Evolutionary conservation across 2,888 invertebrate species (phyloP), one percentile per base, ranked within the genome.

Genomic region (Emmelina monodactyla): DNA sequence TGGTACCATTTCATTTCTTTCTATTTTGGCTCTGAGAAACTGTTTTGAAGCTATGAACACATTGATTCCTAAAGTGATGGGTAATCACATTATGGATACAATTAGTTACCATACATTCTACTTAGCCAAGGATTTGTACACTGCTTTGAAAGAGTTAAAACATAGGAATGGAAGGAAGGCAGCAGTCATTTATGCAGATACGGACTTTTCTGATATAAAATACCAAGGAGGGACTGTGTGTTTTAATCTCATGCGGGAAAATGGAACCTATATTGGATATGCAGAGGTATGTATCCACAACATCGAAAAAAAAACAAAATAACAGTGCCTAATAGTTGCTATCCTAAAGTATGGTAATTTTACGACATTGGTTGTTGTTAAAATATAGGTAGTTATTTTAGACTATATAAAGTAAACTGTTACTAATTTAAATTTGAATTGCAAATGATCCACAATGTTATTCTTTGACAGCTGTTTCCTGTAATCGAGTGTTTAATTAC

Each of bases 1-100:
- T 79, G 98, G 98, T 2, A 96, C 97, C 0, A 51, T 93, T 11
- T 83, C 95, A 11, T 98, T 92, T 66, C 73, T 97, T 30, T 89
- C 92, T 14, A 92, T 98, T 41, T 69, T 91, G 32, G 84, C 91
- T 1, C 60, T 98, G 3, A 84, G 87, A 43, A 88, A 93, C 68
- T 95, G 96, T 33, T 91, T 97, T 59, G 87, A 91, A 37, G 83
- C 86, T 3, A 56, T 95, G 36, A 71, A 87, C 36, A 78, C 81
- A 40, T 58, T 91, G 11, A 82, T 88, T 51, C 85, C 90, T 33
- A 71, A 58, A 57, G 42, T 58, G n/a, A 49, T 76, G 4, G 52
- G 63, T 34, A 53, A 58, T 43, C 61, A 82, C 42, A 55, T 79
- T 2, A 87, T 89, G 78, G 70, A 85, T 22, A 71, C 83, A 13